Evolutionary conservation across 2,113 vertebrate genomes (phyloP), one percentile per base, ranked within the genome.

Genomic region (Apeltes quadracus): DNA sequence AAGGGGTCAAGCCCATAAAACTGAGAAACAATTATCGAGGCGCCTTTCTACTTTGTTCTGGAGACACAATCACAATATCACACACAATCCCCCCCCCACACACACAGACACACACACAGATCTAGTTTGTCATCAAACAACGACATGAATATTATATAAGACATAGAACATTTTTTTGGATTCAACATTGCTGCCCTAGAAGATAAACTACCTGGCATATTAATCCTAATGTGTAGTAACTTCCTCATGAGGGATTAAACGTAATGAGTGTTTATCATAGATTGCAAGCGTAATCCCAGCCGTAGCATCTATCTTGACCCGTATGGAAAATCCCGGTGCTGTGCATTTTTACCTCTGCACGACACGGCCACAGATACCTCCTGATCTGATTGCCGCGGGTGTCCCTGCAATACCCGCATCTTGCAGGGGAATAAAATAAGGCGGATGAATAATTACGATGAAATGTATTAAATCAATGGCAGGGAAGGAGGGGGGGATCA

Each of bases 241-340:
- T 84, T 84, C 54, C 82, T 72, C 72, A 71, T 53, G 74, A 73
- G 72, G 81, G 90, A 88, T 90, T 88, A 90, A 76, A 80, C 59
- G 81, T 79, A 57, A 75, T 76, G 69, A 83, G 69, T 69, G 82
- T 80, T 84, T 72, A 78, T 81, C 23, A 29, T 83, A 83, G 78
- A 90, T 69, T 83, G 64, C 59, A 79, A 79, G 82, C 82, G 77
- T 88, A 93, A 92, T 90, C 88, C 78, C 20, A 39, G 75, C 72
- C 76, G 76, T 76, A 74, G 78, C 76, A 72, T 88, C 72, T 23
- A 78, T 88, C 85, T 90, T 85, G 85, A 83, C 79, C 90, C 68
- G 84, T 38, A 77, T 92, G 70, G 44, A 44, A 76, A 85, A 82
- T 69, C 77, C 72, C 70, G 50, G 57, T 57, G 59, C 59, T 61